Evolutionary conservation across 2,113 vertebrate genomes (phyloP), one percentile per base, ranked within the genome.

Genomic region (Sclerurus mexicanus): DNA sequence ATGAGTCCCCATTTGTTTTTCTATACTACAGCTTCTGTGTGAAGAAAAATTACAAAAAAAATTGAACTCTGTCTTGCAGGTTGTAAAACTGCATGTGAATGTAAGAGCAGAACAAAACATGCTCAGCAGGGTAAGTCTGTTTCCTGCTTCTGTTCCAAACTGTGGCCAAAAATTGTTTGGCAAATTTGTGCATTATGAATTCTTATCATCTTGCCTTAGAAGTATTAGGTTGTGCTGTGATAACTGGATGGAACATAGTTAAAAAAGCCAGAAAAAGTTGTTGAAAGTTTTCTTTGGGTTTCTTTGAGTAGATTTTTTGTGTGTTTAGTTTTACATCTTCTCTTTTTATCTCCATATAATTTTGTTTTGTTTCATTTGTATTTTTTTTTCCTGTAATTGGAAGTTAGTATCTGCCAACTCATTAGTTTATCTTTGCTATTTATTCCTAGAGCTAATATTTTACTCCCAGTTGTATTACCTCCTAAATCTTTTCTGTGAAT

Each of bases 81-180:
- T 99, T 62, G 95, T 99, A 67, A 98, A 99, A 91, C 97, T 99
- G 19, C 98, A 99, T 42, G 98, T 98, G 97, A 96, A 98, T 33
- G 96, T 99, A 80, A 97, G 97, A 82, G 98, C 97, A 84, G 96
- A 98, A 87, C 98, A 98, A 96, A 98, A 98, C 89, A 97, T 96
- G 90, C 95, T 98, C 84, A 98, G 98, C 87, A 96, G 97, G 98
- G 99, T 99, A 97, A 98, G 98, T 96, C 21, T 47, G 39, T 73
- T 85, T 77, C 28, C 62, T 85, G 20, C n/a, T 87, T 73, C 40
- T 44, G 6, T 18, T 80, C 72, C 84, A 76, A 85, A 73, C 27
- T 25, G 22, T 52, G 56, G 25, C 47, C 64, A 72, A 12, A 75
- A 63, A 23, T 23, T 63, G 16, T 42, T 19, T 71, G 88, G 39